These are phyloP conservation scores for Tupiocoris notatus DNA, from an alignment of 2,888 invertebrate species.

Conservation along the genomic window DNA sequence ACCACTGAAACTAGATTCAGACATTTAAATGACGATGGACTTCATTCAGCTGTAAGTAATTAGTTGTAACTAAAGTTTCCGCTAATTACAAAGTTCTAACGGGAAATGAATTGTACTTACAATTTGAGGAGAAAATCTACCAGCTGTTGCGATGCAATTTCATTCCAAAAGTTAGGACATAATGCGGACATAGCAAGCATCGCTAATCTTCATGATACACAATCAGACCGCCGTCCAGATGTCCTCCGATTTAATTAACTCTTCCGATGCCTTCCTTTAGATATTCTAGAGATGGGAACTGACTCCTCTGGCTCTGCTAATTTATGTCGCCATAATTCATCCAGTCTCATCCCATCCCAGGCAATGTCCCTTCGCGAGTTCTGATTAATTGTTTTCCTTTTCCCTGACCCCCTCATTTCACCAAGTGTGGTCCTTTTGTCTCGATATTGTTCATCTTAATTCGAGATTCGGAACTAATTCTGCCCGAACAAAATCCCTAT, in stretches of 20 bases:
- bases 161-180: not conserved
- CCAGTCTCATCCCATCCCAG: conserved; percentile 6
- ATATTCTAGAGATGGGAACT: not conserved
- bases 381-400: conserved; percentile 30
- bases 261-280: conserved; percentile 24
- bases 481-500: no score
- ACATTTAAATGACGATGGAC: no score
- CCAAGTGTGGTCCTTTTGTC: not conserved
- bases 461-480: not conserved
- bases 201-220: conserved; percentile 28
- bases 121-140: no score
- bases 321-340: conserved; percentile 38
- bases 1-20: no score
- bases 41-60: no score
- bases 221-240: not conserved
- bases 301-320: not conserved
- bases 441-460: not conserved
- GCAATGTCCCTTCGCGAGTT: not conserved
- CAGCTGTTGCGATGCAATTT: no score
- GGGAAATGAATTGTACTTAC: no score
- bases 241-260: conserved; percentile 29
- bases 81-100: no score
- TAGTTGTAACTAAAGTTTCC: no score
- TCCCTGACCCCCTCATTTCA: not conserved
- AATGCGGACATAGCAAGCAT: not conserved